These are phyloP conservation scores for Leucozona laternaria DNA, from an alignment of 2,888 invertebrate species.

Conservation along the genomic window DNA sequence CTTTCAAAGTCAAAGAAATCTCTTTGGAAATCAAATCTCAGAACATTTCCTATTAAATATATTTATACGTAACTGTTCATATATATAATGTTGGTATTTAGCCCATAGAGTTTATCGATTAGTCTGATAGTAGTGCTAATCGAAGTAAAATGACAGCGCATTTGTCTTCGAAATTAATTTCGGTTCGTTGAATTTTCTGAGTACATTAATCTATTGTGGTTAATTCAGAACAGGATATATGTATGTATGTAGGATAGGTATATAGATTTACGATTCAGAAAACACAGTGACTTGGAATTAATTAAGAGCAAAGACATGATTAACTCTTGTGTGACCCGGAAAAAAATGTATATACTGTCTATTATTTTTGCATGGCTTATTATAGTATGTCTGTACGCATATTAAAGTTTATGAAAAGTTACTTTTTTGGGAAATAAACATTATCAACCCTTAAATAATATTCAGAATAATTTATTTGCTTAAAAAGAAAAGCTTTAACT, in stretches of 20 bases:
- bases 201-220: constrained; percentile 37
- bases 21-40: constrained; percentile 15
- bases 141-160: constrained; percentile 39
- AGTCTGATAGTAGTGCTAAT: constrained; percentile 40
- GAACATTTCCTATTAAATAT: not conserved
- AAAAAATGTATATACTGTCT: not conserved
- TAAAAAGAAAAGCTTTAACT: no score
- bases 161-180: constrained; percentile 54
- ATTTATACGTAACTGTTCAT: not conserved
- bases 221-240: constrained; percentile 12
- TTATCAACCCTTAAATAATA: no score
- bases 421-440: no score
- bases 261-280: constrained; percentile 28
- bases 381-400: no score
- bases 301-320: constrained; percentile 46
- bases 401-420: no score
- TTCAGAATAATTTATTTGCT: no score
- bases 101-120: constrained; percentile 38
- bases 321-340: constrained; percentile 11
- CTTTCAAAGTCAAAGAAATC: not conserved
- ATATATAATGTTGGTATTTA: not conserved
- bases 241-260: no score
- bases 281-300: constrained; percentile 40
- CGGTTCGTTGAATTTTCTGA: constrained; percentile 28
- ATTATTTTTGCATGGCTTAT: not conserved